Evolutionary conservation across 2,797 vertebrate species (phyloP), one percentile per base, ranked within the genome.

Genomic region (Xerus rutilus): DNA sequence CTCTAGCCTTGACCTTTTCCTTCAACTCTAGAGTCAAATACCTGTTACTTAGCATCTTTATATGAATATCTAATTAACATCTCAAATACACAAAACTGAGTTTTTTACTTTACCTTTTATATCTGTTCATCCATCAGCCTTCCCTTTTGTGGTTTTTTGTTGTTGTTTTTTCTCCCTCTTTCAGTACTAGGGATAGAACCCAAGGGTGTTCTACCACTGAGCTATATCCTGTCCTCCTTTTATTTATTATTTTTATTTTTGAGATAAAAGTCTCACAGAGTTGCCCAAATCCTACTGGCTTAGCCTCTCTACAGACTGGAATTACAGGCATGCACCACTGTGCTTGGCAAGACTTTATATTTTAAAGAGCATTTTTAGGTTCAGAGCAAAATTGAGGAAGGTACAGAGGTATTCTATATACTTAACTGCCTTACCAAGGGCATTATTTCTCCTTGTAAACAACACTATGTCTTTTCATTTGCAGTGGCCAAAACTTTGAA

Each of bases 81-180:
- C n/a, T 96, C 25, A 94, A 82, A 67, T 52, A 92, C 88, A 64
- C 20, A 72, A 93, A 86, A 69, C 59, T 39, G 10, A 72, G 72
- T 52, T 78, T 77, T 93, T 86, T 85, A 28, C 90, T 35, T 57
- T 96, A 69, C 7, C 39, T 7, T 69, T 93, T 7, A 32, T 93
- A 88, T 45, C 67, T 88, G 15, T 76, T 86, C 1, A 23, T 91
- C 43, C 1, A 30, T 91, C 30, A 12, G 30, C 85, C 15, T 67
- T 81, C 6, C n/a, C 20, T 39, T 74, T 88, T 28, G 15, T 65
- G 57, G 57, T 1, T 23, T 23, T 47, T 47, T 47, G 6, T 47
- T 47, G 6, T 47, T 47, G 6, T 47, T 47, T 10, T 47, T 54
- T 18, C 52, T 17, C 23, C 59, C 59, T 62, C 59, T 21, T 23